These are phyloP conservation scores for Zaprionus taronus DNA, from an alignment of 1,140 invertebrate genomes.

Conservation along the genomic window DNA sequence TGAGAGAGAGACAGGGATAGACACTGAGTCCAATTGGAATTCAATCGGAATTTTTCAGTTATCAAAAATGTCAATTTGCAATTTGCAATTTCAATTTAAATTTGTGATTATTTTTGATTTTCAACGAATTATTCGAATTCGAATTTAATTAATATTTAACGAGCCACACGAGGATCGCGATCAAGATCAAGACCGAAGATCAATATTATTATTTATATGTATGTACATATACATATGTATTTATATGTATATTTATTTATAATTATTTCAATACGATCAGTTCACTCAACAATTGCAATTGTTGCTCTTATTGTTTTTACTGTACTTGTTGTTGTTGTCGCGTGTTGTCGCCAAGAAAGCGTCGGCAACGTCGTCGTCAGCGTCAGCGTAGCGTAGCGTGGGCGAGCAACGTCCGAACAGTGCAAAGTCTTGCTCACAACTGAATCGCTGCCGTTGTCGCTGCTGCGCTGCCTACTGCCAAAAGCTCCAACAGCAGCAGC, in stretches of 20 bases:
- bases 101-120: conserved; percentile 41
- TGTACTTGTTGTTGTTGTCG: conserved; percentile 40
- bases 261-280: conserved; percentile 24
- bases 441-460: conserved; percentile 35
- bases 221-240: not conserved
- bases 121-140: conserved; percentile 44
- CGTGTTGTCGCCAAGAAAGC: conserved; percentile 38
- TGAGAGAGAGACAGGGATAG: not conserved
- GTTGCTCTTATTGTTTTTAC: conserved; percentile 12
- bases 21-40: conserved; percentile 20
- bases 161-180: conserved; percentile 63
- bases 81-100: conserved; percentile 20
- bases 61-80: conserved; percentile 41
- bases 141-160: conserved; percentile 69
- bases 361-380: conserved; percentile 16
- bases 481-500: conserved; percentile 39
- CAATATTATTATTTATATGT: not conserved
- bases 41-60: conserved; percentile 17
- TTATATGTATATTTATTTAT: not conserved
- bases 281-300: conserved; percentile 26
- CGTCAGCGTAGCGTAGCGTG: conserved; percentile 39
- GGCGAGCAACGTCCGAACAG: conserved; percentile 56
- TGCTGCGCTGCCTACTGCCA: conserved; percentile 32
- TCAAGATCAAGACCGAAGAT: conserved; percentile 1
- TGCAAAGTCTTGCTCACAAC: conserved; percentile 63